Base-by-base conservation (phyloP, 2,113 vertebrate species). In the Agelaius phoeniceus region DNA sequence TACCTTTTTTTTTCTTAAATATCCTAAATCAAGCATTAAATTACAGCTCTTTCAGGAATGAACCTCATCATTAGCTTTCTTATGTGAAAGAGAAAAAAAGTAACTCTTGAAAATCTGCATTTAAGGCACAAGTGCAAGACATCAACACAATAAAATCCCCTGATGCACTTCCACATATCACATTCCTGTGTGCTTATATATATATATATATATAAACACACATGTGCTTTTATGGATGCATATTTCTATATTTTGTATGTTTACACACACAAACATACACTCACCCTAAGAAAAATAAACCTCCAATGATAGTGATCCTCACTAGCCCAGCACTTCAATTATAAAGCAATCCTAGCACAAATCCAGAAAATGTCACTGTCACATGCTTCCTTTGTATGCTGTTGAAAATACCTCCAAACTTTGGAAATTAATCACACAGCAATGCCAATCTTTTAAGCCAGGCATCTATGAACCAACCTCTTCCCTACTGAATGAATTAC, bases 401-500 rank as follows among this genome's bases (percentile, higher is more conserved):
- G 93, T 35, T 96, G 95, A 95, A 95, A 97, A 97, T 93, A 96
- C 91, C 93, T 93, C 94, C 93, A 97, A 97, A 91, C 81, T 94
- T 97, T 96, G 96, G 95, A 96, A 95, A 95, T 87, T 93, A 97
- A 97, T 96, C 92, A 66, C 96, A 94, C 55, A 43, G 92, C 93
- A 90, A 90, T 95, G 97, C 94, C 97, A 97, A 96, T 97, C 96
- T 97, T 96, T 97, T 94, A 97, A 97, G 87, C 65, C 93, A 95
- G 93, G 90, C 93, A 96, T 95, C 92, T 96, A 94, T 93, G 93
- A 95, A 94, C 95, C 93, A 94, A 61, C 90, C 90, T 96, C 96
- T 96, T 96, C 94, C 94, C 91, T 94, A 86, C 86, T 77, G 91
- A 97, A 79, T 76, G 93, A 95, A 94, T 93, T 82, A 78, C 94